Base-by-base conservation (phyloP, 2,888 invertebrate genomes). In the Amblyjoppa fuscipennis region DNA sequence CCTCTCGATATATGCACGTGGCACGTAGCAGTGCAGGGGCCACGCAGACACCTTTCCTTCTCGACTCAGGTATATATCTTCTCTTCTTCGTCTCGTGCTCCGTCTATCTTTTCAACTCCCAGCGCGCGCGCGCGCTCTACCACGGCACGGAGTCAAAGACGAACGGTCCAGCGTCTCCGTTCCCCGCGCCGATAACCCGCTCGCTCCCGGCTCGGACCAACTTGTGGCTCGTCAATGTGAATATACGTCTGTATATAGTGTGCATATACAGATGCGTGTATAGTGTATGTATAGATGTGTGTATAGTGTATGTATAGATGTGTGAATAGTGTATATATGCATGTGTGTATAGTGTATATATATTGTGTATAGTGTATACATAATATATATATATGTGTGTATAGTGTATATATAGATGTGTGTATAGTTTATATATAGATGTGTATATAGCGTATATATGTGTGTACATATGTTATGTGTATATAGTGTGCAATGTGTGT, bases 21-120 rank as follows among this genome's bases (percentile, higher is more conserved):
- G 45, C 31, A 53, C 51, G 51, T 70, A 70, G 28, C 59, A 56
- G 66, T 61, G 70, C 68, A 45, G 20, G 59, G 20, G 51, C 64
- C 81, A 70, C 79, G 64, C 75, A 74, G 61, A 75, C 69, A 83
- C 79, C 70, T 79, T 79, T 61, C 61, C 11, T 80, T 86, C 83
- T 83, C 74, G 73, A 73, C 77, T 64, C 83, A 69, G 83, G 83
- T 81, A 86, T 86, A 86, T 86, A 82, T 68, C 83, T 38, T 45
- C 53, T 51, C 61, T 11, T 41, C 56, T 61, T 56, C 34, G 69
- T 56, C 59, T 69, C 38, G 59, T 56, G 73, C 20, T 16, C 49
- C 53, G 38, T 71, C 69, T 38, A 78, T 71, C 74, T 59, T 73
- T 51, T 13, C 2, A 49, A 28, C 20, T 68, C 25, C 20, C 68